Percentiles rank a stretch among this genome's conserved stretches.
Conservation (phyloP, 2,113 vertebrate species). For the Donacobius atricapilla region DNA sequence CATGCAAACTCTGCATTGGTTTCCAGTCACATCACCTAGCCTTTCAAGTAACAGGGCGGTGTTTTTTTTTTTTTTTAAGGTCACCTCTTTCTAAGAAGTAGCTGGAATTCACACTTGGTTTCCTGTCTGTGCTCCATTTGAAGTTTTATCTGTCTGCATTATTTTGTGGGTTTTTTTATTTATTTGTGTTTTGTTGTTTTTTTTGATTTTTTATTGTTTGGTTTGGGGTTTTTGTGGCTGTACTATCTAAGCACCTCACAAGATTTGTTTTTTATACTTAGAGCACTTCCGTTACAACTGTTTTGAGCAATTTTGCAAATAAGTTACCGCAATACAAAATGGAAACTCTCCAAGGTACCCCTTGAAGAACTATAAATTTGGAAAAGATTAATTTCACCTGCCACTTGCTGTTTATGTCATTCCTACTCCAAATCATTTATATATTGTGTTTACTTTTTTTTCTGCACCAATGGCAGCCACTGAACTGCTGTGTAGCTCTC, state of each 20-base stretch:
- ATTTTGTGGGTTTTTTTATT: not conserved
- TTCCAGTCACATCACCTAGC: not conserved
- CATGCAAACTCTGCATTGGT: not conserved
- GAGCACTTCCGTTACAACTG: not conserved
- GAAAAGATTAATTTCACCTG: not conserved
- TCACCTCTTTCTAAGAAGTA: not conserved
- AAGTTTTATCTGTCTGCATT: not conserved
- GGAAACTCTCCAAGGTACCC: not conserved
- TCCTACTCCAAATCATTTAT: not conserved
- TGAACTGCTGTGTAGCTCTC: not conserved
- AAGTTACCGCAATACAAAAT: not conserved
- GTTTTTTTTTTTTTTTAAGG: not conserved
- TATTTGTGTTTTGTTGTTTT: not conserved
- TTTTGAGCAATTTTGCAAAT: not conserved
- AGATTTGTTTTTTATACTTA: not conserved
- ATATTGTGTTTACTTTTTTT: not conserved
- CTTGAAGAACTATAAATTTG: not conserved
- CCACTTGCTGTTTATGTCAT: rapidly evolving
- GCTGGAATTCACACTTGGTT: not conserved
- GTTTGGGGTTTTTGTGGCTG: not conserved
- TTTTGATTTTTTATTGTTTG: not conserved
- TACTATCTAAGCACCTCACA: not conserved
- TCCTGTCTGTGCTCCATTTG: not conserved
- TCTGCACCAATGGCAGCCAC: not conserved
- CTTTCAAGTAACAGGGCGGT: not conserved